Percentiles rank a stretch among this genome's conserved stretches.
Conservation (phyloP, 2,888 invertebrate species). For the Nowickia ferox region DNA sequence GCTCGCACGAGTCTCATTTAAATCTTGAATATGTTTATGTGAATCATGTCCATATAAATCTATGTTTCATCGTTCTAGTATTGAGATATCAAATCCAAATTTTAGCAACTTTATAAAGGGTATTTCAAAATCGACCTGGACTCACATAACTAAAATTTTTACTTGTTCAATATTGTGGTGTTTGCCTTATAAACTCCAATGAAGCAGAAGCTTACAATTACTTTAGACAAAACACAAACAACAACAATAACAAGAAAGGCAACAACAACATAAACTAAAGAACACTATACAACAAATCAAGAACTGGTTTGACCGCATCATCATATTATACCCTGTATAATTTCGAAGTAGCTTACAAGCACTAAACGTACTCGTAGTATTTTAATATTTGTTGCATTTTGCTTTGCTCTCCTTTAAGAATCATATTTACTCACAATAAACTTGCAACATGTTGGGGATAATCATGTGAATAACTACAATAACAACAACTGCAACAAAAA, state of each 20-base stretch:
- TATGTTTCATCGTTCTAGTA: no score
- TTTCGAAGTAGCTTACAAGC: constrained; percentile 28
- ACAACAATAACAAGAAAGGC: constrained; percentile 13
- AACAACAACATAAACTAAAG: constrained; percentile 19
- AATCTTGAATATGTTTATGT: no score
- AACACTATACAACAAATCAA: constrained; percentile 55
- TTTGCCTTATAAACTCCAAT: constrained; percentile 62
- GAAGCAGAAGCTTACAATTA: constrained; percentile 65
- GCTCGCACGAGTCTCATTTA: no score
- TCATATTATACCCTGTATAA: constrained; percentile 5
- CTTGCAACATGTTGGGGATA: constrained; percentile 67
- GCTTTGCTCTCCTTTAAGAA: constrained; percentile 50
- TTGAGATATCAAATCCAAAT: no score
- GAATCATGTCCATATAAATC: no score
- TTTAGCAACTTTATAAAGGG: background rate
- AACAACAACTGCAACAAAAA: constrained; percentile 44
- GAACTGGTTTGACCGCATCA: constrained; percentile 70
- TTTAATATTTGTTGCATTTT: constrained; percentile 3
- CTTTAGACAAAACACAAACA: constrained; percentile 52
- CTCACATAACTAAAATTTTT: background rate
- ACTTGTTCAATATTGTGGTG: constrained; percentile 15
- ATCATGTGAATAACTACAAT: constrained; percentile 76
- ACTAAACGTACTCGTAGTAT: constrained; percentile 26
- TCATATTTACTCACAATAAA: constrained; percentile 56
- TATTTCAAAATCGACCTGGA: background rate